phyloP scores from a whole-genome alignment of 2,113 vertebrate species.

The Neogobius melanostomus region DNA sequence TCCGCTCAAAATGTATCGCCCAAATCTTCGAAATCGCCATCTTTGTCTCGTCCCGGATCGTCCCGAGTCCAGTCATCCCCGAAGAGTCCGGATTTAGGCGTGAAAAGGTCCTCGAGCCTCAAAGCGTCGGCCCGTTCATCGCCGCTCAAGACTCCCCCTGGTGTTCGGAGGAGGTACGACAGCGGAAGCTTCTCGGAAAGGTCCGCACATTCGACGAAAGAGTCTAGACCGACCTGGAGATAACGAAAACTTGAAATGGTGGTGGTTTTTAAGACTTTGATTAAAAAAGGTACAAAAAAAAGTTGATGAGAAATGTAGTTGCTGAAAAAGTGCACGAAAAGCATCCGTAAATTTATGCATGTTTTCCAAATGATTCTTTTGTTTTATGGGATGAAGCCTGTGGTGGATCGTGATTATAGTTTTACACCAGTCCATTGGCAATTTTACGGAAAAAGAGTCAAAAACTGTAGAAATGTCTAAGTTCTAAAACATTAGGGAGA shows the following conservation, averaged over 20 bases:
- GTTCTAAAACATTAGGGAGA: too few species aligned
- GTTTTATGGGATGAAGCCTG: too few species aligned
- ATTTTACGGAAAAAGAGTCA: too few species aligned
- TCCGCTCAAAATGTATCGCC: conserved; percentile 9
- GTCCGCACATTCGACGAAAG: conserved; percentile 65
- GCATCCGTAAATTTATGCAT: too few species aligned
- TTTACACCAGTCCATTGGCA: too few species aligned
- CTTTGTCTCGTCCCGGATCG: conserved; percentile 14
- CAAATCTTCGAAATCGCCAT: conserved; percentile 10
- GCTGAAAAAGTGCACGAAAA: too few species aligned
- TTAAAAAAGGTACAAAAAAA: too few species aligned
- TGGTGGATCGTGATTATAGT: too few species aligned
- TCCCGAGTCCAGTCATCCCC: conserved; percentile 28
- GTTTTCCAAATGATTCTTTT: too few species aligned
- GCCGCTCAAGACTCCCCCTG: conserved; percentile 27
- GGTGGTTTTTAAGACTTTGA: too few species aligned
- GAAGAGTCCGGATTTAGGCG: conserved; percentile 1
- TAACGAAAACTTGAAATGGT: conserved; percentile 45
- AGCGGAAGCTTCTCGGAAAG: conserved; percentile 72
- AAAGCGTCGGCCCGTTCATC: conserved; percentile 48
- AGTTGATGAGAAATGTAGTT: too few species aligned
- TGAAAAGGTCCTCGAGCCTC: conserved; percentile 75
- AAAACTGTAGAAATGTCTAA: too few species aligned
- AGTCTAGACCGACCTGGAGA: conserved; percentile 76
- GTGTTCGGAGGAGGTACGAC: conserved; percentile 56